These are phyloP conservation scores for Columba janthina DNA, from an alignment of 2,113 vertebrate genomes.

Conservation along the genomic window DNA sequence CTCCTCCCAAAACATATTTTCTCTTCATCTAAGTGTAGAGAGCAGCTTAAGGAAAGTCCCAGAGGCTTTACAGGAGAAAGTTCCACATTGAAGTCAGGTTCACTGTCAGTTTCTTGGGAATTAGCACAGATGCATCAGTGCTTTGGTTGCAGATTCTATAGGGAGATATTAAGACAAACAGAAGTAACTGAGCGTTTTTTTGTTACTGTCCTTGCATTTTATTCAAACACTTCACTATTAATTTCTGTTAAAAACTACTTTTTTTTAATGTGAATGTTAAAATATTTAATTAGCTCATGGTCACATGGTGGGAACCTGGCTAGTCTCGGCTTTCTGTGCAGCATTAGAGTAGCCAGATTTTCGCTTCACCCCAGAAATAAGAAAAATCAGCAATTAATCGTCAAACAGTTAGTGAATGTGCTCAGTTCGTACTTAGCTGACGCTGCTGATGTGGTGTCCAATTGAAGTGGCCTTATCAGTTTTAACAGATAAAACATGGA, in stretches of 20 bases:
- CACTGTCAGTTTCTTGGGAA: not conserved
- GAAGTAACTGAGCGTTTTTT: conserved; percentile 12
- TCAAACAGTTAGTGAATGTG: not conserved
- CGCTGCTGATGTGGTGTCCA: not conserved
- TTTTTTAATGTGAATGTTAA: conserved; percentile 18
- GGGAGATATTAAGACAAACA: not conserved
- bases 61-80: not conserved
- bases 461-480: not conserved
- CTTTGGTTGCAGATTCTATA: not conserved
- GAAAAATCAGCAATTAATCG: not conserved
- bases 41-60: not conserved
- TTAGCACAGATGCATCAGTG: not conserved
- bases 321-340: not conserved
- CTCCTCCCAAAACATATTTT: not conserved
- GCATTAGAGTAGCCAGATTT: not conserved
- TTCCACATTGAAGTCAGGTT: not conserved
- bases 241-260: conserved; percentile 24
- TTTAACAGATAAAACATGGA: not conserved
- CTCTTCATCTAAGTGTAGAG: not conserved
- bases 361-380: not conserved
- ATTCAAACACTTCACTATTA: conserved; percentile 28
- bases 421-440: not conserved
- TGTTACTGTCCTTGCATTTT: conserved; percentile 31
- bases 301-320: not conserved
- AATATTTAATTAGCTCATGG: not conserved